These are phyloP conservation scores for Coleophora flavipennella DNA, from an alignment of 2,888 invertebrate genomes.

Conservation along the genomic window DNA sequence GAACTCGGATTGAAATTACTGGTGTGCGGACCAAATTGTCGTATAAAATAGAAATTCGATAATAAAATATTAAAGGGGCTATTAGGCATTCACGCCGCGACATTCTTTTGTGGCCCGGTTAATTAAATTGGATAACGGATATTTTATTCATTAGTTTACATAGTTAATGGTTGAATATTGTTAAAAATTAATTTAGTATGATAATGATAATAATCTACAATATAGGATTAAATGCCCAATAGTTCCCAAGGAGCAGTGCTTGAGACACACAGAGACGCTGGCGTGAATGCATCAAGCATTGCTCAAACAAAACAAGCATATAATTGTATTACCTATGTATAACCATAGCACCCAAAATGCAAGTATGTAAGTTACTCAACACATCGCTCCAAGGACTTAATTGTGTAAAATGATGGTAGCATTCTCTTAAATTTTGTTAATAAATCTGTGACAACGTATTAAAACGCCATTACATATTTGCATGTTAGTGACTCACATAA, in stretches of 20 bases:
- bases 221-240: slow-evolving; percentile 74
- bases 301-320: slow-evolving; percentile 64
- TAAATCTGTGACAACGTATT: slow-evolving; percentile 52
- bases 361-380: slow-evolving; percentile 69
- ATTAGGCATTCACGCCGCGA: slow-evolving; percentile 72
- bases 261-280: slow-evolving; percentile 34
- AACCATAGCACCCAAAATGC: slow-evolving; percentile 72
- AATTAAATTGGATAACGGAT: slow-evolving; percentile 58
- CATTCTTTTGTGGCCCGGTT: slow-evolving; percentile 60
- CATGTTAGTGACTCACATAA: slow-evolving; percentile 73
- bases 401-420: slow-evolving; percentile 43
- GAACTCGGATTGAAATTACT: slow-evolving; percentile 59
- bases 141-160: slow-evolving; percentile 64
- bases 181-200: slow-evolving; percentile 72
- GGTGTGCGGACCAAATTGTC: slow-evolving; percentile 47
- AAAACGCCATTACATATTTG: slow-evolving; percentile 68
- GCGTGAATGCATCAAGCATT: slow-evolving; percentile 40
- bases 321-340: slow-evolving; percentile 63
- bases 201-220: slow-evolving; percentile 66
- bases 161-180: slow-evolving; percentile 70
- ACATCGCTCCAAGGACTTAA: slow-evolving; percentile 46
- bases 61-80: slow-evolving; percentile 53
- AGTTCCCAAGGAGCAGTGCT: slow-evolving; percentile 65
- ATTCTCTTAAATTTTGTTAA: slow-evolving; percentile 61
- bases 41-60: slow-evolving; percentile 41